These are phyloP conservation scores for Phainopepla nitens DNA, from an alignment of 2,113 vertebrate species.

Conservation along the genomic window DNA sequence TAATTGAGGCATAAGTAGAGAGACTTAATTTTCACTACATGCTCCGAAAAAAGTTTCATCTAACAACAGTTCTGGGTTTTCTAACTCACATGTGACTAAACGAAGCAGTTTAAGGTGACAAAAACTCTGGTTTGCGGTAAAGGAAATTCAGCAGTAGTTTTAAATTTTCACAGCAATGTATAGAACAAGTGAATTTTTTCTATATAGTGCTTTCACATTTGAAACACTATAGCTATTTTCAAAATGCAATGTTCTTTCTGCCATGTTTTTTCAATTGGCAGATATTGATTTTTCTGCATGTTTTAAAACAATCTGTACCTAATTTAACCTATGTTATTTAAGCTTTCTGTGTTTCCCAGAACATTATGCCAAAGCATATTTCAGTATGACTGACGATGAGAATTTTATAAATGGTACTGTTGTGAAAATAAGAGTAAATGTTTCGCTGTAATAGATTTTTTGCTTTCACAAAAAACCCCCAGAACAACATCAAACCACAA, in stretches of 20 bases:
- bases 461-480: background rate
- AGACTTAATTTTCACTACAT: constrained; percentile 22
- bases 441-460: background rate
- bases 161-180: background rate
- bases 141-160: background rate
- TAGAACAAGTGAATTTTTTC: background rate
- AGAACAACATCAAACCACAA: background rate
- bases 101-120: background rate
- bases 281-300: background rate
- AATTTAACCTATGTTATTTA: constrained; percentile 34
- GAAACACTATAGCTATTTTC: background rate
- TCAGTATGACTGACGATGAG: background rate
- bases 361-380: constrained; percentile 22
- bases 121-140: background rate
- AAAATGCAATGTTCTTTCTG: background rate
- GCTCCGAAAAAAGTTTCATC: background rate
- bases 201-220: background rate
- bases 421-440: background rate
- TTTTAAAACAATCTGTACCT: constrained; percentile 47
- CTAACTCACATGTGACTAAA: constrained; percentile 7
- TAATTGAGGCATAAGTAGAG: constrained; percentile 18
- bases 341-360: constrained; percentile 2
- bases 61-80: constrained; percentile 23
- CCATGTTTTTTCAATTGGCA: constrained; percentile 8
- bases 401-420: background rate